These are phyloP conservation scores for Lethenteron reissneri DNA, from an alignment of 2,113 vertebrate species.

Conservation along the genomic window DNA sequence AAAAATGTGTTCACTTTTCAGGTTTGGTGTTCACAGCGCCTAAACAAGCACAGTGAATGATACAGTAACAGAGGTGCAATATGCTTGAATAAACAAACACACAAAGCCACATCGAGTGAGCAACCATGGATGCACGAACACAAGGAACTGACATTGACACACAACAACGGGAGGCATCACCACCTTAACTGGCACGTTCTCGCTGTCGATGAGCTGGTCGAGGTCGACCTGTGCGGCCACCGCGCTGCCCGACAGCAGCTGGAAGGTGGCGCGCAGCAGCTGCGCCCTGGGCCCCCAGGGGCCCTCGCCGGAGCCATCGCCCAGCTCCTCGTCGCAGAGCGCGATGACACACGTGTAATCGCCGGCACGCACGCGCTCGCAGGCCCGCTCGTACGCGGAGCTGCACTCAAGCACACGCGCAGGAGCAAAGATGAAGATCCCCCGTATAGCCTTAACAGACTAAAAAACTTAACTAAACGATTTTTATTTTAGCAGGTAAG, in stretches of 20 bases:
- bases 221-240: not conserved
- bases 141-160: too few species aligned
- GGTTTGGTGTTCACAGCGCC: too few species aligned
- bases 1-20: too few species aligned
- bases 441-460: too few species aligned
- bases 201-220: not conserved
- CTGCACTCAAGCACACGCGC: not conserved
- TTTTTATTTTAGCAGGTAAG: too few species aligned
- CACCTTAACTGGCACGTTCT: not conserved
- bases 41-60: too few species aligned
- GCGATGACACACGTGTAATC: not conserved
- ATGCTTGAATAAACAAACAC: too few species aligned
- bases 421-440: not conserved
- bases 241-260: not conserved
- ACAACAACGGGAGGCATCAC: not conserved
- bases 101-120: too few species aligned
- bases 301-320: not conserved
- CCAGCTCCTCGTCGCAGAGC: not conserved
- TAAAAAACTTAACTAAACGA: too few species aligned
- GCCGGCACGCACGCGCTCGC: not conserved
- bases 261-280: slow-evolving; percentile 3
- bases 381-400: not conserved
- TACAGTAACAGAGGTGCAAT: too few species aligned
- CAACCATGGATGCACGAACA: too few species aligned
- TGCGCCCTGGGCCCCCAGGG: not conserved